Percentiles rank a stretch among this genome's conserved stretches.
phyloP scores from a whole-genome alignment of 2,113 vertebrate species.

The Lepus europaeus region DNA sequence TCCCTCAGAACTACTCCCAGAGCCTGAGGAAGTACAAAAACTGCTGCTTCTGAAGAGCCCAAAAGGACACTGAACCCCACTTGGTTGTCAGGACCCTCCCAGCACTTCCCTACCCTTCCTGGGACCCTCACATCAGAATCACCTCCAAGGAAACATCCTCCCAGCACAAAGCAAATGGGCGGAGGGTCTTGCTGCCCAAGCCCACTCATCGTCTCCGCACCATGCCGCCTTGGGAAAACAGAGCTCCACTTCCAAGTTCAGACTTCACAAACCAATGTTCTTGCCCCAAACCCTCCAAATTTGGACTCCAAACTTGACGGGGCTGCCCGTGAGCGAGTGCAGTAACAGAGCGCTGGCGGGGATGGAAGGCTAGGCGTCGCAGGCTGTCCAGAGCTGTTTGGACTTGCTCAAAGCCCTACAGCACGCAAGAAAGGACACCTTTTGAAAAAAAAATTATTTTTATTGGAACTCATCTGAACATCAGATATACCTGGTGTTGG shows the following conservation, averaged over 20 bases:
- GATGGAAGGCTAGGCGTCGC: not conserved
- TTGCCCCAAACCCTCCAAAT: not conserved
- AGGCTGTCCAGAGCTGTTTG: not conserved
- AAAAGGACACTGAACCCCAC: not conserved
- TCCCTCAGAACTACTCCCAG: not conserved
- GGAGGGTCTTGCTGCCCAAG: not conserved
- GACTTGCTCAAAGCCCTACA: slow-evolving; percentile 1
- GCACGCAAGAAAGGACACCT: slow-evolving; percentile 83
- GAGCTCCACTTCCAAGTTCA: not conserved
- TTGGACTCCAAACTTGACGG: not conserved
- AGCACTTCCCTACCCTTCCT: not conserved
- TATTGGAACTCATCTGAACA: slow-evolving; percentile 97
- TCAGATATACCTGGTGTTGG: slow-evolving; percentile 95
- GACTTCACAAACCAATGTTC: slow-evolving; percentile 4
- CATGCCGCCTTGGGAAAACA: not conserved
- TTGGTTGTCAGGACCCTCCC: not conserved
- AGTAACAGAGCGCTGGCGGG: not conserved
- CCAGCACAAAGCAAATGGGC: not conserved
- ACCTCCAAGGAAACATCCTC: not conserved
- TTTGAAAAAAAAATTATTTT: slow-evolving; percentile 91
- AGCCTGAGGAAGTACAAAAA: not conserved
- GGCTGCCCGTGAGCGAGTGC: not conserved
- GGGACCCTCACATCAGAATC: not conserved
- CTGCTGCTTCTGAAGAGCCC: not conserved
- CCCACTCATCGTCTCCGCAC: not conserved